Conservation (phyloP, 2,113 vertebrate genomes). For the Telmatochromis sp. region DNA sequence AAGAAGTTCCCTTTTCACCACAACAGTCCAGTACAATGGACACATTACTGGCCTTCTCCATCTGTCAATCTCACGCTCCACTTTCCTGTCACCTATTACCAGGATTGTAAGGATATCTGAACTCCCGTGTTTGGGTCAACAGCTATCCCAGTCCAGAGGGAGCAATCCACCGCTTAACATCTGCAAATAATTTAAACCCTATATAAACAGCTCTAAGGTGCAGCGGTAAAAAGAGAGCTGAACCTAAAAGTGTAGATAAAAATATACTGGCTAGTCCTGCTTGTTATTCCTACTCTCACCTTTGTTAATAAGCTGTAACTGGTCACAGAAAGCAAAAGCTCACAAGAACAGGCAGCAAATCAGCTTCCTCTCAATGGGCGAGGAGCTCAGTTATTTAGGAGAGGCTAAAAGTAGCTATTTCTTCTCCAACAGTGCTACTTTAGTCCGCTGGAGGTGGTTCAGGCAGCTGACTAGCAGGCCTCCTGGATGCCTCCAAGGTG, state of each 20-base stretch:
- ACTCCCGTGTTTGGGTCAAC: accelerated
- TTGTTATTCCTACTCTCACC: accelerated
- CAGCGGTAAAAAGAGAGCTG: neutral
- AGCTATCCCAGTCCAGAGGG: neutral
- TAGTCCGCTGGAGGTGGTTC: accelerated
- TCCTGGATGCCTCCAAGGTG: neutral
- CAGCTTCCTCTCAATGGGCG: neutral
- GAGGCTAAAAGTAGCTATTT: neutral
- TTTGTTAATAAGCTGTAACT: accelerated
- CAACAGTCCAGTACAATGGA: neutral
- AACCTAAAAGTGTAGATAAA: neutral
- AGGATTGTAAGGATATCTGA: neutral
- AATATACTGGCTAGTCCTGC: accelerated
- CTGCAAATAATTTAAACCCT: neutral
- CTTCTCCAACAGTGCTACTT: neutral
- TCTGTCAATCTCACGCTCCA: accelerated
- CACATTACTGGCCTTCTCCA: neutral
- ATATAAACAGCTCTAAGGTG: neutral
- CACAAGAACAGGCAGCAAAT: accelerated
- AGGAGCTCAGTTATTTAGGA: neutral
- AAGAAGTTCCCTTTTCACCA: neutral
- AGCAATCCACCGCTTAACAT: neutral
- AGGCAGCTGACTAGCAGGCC: neutral
- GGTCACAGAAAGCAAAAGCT: accelerated
- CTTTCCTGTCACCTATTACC: neutral